A percentile compares a stretch with the other conserved stretches of the same genome.
These are phyloP conservation scores for Chironomus striatipennis DNA, from an alignment of 1,140 invertebrate genomes.

Conservation along the genomic window DNA sequence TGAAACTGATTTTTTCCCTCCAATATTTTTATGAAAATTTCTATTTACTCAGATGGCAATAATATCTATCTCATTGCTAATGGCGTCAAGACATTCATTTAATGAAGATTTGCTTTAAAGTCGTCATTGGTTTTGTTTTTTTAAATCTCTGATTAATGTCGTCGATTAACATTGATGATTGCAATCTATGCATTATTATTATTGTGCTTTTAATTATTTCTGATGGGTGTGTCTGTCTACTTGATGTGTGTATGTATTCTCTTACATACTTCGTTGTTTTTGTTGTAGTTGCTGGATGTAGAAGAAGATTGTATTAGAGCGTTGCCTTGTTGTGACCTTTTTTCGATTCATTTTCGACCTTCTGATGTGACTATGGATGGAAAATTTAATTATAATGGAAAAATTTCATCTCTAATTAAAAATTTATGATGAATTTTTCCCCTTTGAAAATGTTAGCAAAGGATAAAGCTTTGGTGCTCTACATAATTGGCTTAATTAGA, in stretches of 20 bases:
- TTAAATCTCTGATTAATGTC: slow-evolving; percentile 3
- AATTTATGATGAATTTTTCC: no score
- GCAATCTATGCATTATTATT: not conserved
- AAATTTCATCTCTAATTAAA: not conserved
- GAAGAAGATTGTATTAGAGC: no score
- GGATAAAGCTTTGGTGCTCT: no score
- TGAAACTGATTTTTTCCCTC: no score
- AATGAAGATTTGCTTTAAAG: no score
- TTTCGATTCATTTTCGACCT: not conserved
- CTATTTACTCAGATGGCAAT: no score
- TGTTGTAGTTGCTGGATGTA: not conserved
- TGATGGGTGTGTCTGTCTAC: not conserved
- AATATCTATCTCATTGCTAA: no score
- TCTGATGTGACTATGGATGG: not conserved
- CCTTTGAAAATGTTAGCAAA: no score
- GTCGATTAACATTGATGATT: not conserved
- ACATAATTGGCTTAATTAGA: no score
- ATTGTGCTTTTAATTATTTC: slow-evolving; percentile 1
- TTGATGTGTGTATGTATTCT: not conserved
- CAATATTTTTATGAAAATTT: no score
- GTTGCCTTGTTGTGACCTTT: not conserved
- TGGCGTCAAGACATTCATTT: no score
- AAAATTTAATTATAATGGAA: not conserved
- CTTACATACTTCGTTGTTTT: not conserved
- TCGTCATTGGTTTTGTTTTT: not conserved